Conservation (phyloP, 2,797 vertebrate genomes). For the Molothrus ater region DNA sequence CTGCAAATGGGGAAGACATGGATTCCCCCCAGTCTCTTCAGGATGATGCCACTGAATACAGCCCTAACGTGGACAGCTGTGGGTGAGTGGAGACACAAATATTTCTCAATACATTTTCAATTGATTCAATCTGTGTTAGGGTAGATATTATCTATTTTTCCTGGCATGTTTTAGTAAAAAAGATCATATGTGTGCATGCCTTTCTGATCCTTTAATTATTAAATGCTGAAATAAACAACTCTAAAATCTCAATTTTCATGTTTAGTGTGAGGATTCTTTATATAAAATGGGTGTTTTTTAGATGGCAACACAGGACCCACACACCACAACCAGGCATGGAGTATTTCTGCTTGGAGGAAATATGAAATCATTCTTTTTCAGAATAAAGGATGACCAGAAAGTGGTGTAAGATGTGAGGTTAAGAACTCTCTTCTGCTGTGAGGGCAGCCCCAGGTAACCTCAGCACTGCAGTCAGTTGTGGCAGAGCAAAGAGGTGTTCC, state of each 20-base stretch:
- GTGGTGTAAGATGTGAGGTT: background rate
- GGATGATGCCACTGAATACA: slow-evolving; percentile 78
- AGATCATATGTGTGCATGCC: background rate
- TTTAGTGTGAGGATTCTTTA: background rate
- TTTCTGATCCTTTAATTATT: background rate
- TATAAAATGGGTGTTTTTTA: background rate
- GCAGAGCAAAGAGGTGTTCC: background rate
- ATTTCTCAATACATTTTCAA: background rate
- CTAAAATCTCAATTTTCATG: background rate
- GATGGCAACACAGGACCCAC: background rate
- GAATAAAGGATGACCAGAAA: background rate
- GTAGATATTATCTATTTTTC: background rate
- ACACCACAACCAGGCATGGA: background rate
- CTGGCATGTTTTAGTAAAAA: background rate
- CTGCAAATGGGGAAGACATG: slow-evolving; percentile 80
- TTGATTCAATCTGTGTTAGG: background rate
- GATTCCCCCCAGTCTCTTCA: slow-evolving; percentile 81
- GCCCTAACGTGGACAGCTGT: slow-evolving; percentile 74
- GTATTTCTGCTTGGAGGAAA: background rate
- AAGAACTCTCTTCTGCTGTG: background rate
- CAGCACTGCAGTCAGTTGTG: no score
- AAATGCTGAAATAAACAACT: background rate
- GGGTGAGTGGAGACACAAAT: slow-evolving; percentile 58
- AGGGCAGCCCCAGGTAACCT: background rate
- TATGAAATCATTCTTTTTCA: background rate